A percentile compares a stretch with the other conserved stretches of the same genome.
These are phyloP conservation scores for Carterocephalus palaemon DNA, from an alignment of 2,888 invertebrate species.

Conservation along the genomic window DNA sequence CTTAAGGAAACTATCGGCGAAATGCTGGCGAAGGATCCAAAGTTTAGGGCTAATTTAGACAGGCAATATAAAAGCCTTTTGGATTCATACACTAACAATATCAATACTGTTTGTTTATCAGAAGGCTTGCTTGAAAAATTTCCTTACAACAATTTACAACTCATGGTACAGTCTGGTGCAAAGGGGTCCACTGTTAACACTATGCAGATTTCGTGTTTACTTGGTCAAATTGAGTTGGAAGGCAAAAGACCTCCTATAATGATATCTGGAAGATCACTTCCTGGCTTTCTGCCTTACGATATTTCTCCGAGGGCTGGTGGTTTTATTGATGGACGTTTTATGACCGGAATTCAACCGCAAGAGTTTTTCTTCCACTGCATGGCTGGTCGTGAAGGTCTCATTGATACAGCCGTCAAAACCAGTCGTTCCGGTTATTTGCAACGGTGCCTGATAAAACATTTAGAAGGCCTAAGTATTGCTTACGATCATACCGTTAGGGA, in stretches of 20 bases:
- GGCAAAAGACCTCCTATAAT: conserved; percentile 97
- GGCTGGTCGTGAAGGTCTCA: conserved; percentile 99
- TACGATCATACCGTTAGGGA: conserved; percentile 98
- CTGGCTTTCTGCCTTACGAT: conserved; percentile 94
- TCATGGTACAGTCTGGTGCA: conserved; percentile 99
- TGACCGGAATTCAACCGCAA: conserved; percentile 98
- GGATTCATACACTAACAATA: conserved; percentile 92
- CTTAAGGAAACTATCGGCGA: conserved; percentile 84
- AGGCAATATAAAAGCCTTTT: conserved; percentile 89
- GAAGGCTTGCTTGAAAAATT: conserved; percentile 91
- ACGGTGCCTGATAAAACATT: conserved; percentile 97
- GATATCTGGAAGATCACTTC: conserved; percentile 94
- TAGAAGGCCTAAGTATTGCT: conserved; percentile 95
- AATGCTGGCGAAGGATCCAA: conserved; percentile 83
- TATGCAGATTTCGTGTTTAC: conserved; percentile 98
- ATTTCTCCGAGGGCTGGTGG: conserved; percentile 95
- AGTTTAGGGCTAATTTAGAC: conserved; percentile 88
- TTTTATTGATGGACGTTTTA: conserved; percentile 96
- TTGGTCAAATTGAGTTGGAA: conserved; percentile 99
- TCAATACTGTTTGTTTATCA: conserved; percentile 91
- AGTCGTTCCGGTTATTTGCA: conserved; percentile 98
- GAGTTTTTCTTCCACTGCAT: conserved; percentile 99
- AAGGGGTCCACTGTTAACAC: conserved; percentile 99
- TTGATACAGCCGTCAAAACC: conserved; percentile 99
- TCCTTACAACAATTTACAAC: conserved; percentile 96